phyloP scores from a whole-genome alignment of 2,888 invertebrate species.

The Leucophenga montana region DNA sequence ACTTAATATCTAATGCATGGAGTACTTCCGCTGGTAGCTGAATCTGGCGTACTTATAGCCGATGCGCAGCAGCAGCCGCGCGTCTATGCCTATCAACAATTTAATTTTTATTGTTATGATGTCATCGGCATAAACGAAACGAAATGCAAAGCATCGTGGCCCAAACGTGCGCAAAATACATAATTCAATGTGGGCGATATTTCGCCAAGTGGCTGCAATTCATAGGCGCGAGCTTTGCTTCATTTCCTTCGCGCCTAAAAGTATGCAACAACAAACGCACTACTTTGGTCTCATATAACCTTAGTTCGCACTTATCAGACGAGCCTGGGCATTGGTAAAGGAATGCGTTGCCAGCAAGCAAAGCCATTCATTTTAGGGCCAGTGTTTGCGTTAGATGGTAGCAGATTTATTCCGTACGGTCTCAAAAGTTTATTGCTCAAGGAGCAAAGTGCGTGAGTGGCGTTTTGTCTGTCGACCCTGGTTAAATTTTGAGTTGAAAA shows the following conservation, averaged over 20 bases:
- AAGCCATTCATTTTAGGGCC: background rate
- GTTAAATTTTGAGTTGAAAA: background rate
- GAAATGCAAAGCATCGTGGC: constrained; percentile 10
- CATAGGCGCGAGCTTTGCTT: background rate
- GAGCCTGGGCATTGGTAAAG: too few relatives aligned
- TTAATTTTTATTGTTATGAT: constrained; percentile 53
- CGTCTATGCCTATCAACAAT: constrained; percentile 42
- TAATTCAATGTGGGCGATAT: constrained; percentile 30
- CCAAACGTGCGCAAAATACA: constrained; percentile 44
- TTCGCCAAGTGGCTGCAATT: background rate
- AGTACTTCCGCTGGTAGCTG: background rate
- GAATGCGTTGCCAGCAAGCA: background rate
- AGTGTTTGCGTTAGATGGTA: background rate
- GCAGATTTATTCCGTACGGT: constrained; percentile 5
- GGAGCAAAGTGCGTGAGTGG: background rate
- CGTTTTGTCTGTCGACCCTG: background rate
- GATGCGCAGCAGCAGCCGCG: constrained; percentile 14
- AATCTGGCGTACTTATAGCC: background rate
- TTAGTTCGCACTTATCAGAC: too few relatives aligned
- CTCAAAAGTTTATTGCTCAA: background rate
- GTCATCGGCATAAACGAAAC: constrained; percentile 46
- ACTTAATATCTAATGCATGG: constrained; percentile 5
- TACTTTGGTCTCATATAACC: too few relatives aligned
- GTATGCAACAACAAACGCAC: constrained; percentile 24
- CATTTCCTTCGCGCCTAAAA: background rate